Base-by-base conservation (phyloP, 2,113 vertebrate genomes). In the Scartelaos histophorus region DNA sequence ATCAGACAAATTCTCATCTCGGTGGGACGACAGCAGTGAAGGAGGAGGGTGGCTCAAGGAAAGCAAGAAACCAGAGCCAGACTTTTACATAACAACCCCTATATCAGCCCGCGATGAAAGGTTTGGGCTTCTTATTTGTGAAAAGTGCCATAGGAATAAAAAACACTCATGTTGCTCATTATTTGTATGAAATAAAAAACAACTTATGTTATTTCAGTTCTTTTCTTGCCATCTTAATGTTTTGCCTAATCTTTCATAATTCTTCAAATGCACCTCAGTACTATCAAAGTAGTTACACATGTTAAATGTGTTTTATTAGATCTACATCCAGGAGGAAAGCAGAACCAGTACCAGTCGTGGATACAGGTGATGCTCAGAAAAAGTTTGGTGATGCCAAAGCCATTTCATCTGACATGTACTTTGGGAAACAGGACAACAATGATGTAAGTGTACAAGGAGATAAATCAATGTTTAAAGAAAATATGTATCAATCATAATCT, bases 391-490 rank as follows among this genome's bases (percentile, higher is more conserved):
- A 95, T 0, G 92, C 92, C 66, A 98, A 96, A 90, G 93, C 97
- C 54, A 99, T 99, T 75, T 98, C 97, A 0, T 99, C 98, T 22
- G 98, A 99, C 73, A 98, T 98, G 97, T 98, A 93, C 87, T 99
- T 99, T 66, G 96, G 96, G 73, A 97, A 95, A 79, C 96, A 96
- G 70, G 95, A 96, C 65, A 85, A 91, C 43, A 87, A 94, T 43
- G 97, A 98, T 76, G 98, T 97, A 81, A 56, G 35, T 24, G 56
- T 22, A 58, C 22, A 3, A 11, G 22, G 13, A 29, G 25, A 15
- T 57, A 57, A 57, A 5, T 58, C 13, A 6, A 10, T 5, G 0
- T 25, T 58, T 25, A 3, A 58, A 22, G 13, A 58, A 13, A 25
- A 58, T 10, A 58, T 12, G 4, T 12, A 21, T 4, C 7, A 53